Conservation (phyloP, 2,888 invertebrate genomes). For the Lepetodrilus schrolli region DNA sequence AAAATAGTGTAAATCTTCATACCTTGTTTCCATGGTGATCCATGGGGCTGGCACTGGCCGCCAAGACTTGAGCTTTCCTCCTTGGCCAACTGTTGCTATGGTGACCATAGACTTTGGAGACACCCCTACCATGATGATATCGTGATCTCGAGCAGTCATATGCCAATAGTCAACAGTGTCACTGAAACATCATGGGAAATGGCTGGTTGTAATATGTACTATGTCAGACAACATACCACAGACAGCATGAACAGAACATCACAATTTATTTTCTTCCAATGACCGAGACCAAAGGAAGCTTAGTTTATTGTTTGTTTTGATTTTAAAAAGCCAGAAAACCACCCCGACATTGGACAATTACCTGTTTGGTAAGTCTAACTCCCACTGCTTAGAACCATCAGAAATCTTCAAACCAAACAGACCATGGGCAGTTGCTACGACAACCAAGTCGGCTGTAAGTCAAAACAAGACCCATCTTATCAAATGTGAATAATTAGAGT, state of each 20-base stretch:
- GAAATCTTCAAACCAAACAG: slow-evolving; percentile 48
- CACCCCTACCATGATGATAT: slow-evolving; percentile 58
- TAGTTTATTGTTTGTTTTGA: no score
- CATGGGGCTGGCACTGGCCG: slow-evolving; percentile 62
- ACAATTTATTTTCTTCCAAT: neutral
- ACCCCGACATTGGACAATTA: slow-evolving; percentile 11
- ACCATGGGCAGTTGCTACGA: slow-evolving; percentile 43
- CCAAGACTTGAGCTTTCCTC: slow-evolving; percentile 53
- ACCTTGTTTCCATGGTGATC: slow-evolving; percentile 60
- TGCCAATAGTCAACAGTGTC: slow-evolving; percentile 52
- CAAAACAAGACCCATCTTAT: neutral
- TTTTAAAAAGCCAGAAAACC: no score
- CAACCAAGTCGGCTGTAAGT: slow-evolving; percentile 31
- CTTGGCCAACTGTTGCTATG: slow-evolving; percentile 52
- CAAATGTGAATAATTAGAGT: neutral
- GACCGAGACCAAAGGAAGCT: neutral
- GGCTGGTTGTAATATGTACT: neutral
- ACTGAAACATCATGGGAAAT: slow-evolving; percentile 41
- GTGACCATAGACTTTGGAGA: slow-evolving; percentile 59
- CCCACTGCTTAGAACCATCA: slow-evolving; percentile 56
- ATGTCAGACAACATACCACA: neutral
- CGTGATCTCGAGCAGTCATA: slow-evolving; percentile 48
- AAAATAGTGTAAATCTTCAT: no score
- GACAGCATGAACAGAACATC: neutral
- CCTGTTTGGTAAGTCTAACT: slow-evolving; percentile 57